Evolutionary conservation across 2,797 vertebrate genomes (phyloP), one percentile per base, ranked within the genome.

Genomic region (Gymnothorax reevesii): DNA sequence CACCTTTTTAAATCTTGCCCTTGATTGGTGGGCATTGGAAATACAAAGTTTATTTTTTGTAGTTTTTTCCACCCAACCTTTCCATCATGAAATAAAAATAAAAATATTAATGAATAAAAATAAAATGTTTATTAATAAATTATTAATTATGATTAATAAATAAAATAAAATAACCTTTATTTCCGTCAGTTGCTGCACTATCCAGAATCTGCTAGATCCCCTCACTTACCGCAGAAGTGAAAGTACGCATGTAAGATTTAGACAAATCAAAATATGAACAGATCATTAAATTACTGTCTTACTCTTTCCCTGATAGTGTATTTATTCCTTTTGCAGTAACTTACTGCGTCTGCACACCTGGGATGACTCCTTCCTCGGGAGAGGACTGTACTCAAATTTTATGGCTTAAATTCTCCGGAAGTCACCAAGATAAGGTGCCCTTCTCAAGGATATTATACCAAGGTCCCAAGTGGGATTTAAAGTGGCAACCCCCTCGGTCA

Each of bases 351-450:
- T 4, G 12, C n/a, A 33, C 4, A 71, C 25, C n/a, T 12, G 7
- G n/a, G 69, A n/a, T 25, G 69, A 71, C 20, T 71, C 3, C 69
- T 33, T 71, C 25, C 25, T 27, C 69, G 2, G 69, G 10, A 71
- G n/a, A 2, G 12, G 25, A 71, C n/a, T 71, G 25, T 69, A 69
- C 10, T 9, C 25, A 9, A 71, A 71, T 33, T 27, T 71, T 10
- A 9, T 33, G 17, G 0, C 69, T 13, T 7, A 71, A 71, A 27
- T 71, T 60, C 83, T 82, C 89, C 90, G 87, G 91, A 91, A 92
- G 91, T 90, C 88, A 91, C 91, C 84, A 86, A 89, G 92, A 91
- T 91, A 90, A 94, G 91, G 89, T 90, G 91, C 89, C 82, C 90
- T 87, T 93, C 92, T 92, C 87, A 86, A 54, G 86, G 90, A 83